Evolutionary conservation across 2,113 vertebrate species (phyloP), one percentile per base, ranked within the genome.

Genomic region (Hypocryptadius cinnamomeus): DNA sequence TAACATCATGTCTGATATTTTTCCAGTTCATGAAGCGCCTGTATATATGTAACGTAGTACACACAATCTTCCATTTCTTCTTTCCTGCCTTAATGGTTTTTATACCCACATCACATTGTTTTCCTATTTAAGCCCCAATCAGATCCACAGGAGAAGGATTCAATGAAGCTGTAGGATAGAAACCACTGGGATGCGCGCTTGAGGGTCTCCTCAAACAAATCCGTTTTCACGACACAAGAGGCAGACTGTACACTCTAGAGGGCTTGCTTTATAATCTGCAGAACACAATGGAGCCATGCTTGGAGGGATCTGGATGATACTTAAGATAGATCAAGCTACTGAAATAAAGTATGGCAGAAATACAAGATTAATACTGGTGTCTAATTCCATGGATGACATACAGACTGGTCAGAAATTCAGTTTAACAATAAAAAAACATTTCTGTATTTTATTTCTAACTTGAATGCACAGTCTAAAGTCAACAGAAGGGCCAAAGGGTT

Each of bases 21-120:
- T 68, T 76, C 47, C 57, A 40, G 15, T 15, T 70, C n/a, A 64
- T 4, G 2, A 89, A 74, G 10, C 16, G 13, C 11, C 72, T 61
- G n/a, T 47, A 22, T 10, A 33, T 10, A 27, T 1, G 5, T 37
- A 13, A 68, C 19, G 44, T 30, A 64, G 57, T 19, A 40, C 13
- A 80, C 7, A 28, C 12, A 33, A 30, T 7, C n/a, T 50, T 35
- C 19, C 31, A 40, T 22, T 76, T 35, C 20, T 74, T 69, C 66
- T 18, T 48, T 64, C 61, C 48, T 30, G n/a, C n/a, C 72, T 70
- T 30, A 47, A 27, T 30, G 20, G 10, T 40, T 82, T 91, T 65
- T 57, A 89, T 6, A 42, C 4, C 18, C 45, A 19, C 13, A n/a
- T 3, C 1, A 0, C 17, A 64, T 0, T 4, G 1, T 51, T 51